Conservation (phyloP, 2,113 vertebrate genomes). For the Grantiella picta region DNA sequence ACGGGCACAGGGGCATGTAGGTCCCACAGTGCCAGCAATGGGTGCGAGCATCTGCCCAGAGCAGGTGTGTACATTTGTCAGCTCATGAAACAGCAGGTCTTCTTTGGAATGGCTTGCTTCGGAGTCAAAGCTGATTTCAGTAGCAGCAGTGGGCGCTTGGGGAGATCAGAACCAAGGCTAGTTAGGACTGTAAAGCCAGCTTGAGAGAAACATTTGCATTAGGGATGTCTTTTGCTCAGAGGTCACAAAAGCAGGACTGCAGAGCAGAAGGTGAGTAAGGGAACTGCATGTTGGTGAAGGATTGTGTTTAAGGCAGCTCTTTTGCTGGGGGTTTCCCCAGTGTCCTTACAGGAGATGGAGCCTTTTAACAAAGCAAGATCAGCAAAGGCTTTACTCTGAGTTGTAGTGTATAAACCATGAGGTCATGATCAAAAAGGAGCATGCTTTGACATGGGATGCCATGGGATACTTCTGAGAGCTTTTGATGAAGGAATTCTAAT, state of each 20-base stretch:
- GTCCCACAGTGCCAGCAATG: neutral
- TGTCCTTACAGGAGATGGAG: neutral
- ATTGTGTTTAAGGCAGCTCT: neutral
- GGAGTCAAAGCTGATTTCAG: neutral
- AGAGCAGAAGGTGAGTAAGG: accelerated
- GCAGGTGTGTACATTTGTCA: neutral
- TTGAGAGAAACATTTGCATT: accelerated
- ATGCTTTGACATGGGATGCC: neutral
- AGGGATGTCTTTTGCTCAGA: neutral
- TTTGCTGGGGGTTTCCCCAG: neutral
- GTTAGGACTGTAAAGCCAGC: neutral
- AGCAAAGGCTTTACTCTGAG: neutral
- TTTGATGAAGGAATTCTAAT: neutral
- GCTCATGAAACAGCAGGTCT: neutral
- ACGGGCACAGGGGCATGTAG: accelerated
- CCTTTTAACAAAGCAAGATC: neutral
- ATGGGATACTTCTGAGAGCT: neutral
- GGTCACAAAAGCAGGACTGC: accelerated
- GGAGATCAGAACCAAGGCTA: neutral
- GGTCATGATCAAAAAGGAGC: neutral
- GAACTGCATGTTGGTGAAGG: accelerated
- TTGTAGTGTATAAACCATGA: neutral
- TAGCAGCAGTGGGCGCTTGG: neutral
- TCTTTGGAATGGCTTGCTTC: neutral
- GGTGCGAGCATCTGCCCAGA: neutral